Percentiles rank a stretch among this genome's conserved stretches.
phyloP scores from a whole-genome alignment of 2,888 invertebrate genomes.

The Agapetus fuscipes region DNA sequence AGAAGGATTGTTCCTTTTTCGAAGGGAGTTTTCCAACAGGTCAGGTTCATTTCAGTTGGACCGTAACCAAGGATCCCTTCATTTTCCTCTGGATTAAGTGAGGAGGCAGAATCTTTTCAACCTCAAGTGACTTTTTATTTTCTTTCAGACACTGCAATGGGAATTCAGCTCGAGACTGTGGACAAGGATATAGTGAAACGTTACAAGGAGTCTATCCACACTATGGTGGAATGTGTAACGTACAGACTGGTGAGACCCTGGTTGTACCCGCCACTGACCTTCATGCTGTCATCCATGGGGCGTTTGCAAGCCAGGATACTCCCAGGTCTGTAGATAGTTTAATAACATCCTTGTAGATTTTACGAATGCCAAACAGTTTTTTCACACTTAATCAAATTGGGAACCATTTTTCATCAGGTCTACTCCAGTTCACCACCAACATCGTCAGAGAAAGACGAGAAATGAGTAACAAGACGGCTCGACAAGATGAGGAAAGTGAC shows the following conservation, averaged over 20 bases:
- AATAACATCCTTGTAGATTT: too few relatives aligned
- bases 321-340: slow-evolving; percentile 3
- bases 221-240: slow-evolving; percentile 30
- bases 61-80: too few relatives aligned
- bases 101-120: too few relatives aligned
- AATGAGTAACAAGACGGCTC: neutral
- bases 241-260: slow-evolving; percentile 44
- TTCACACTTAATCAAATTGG: too few relatives aligned
- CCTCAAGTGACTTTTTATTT: too few relatives aligned
- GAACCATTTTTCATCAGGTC: too few relatives aligned
- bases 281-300: slow-evolving; percentile 39
- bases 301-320: slow-evolving; percentile 34
- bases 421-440: slow-evolving; percentile 8
- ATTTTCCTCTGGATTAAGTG: too few relatives aligned
- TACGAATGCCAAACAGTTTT: too few relatives aligned
- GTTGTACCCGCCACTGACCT: slow-evolving; percentile 44
- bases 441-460: slow-evolving; percentile 5
- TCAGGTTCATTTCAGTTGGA: too few relatives aligned
- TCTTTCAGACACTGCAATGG: slow-evolving; percentile 63
- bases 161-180: slow-evolving; percentile 55
- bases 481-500: neutral
- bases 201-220: slow-evolving; percentile 51
- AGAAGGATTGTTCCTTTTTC: too few relatives aligned
- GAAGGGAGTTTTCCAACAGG: too few relatives aligned
- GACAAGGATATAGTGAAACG: slow-evolving; percentile 43